These are phyloP conservation scores for Notarius lentiginosus DNA, from an alignment of 2,113 vertebrate genomes.

Conservation along the genomic window DNA sequence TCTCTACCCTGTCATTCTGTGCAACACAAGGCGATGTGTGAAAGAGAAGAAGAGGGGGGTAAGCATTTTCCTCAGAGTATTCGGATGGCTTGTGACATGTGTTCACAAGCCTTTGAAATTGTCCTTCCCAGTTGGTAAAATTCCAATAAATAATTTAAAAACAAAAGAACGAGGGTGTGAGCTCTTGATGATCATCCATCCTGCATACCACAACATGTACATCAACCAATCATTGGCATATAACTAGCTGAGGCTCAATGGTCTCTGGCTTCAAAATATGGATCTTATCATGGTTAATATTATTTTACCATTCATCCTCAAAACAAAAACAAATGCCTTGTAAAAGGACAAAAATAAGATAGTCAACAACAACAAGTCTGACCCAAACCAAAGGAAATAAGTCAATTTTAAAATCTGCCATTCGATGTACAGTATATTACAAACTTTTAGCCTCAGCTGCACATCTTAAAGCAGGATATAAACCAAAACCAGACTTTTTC, in stretches of 20 bases:
- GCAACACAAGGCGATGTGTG: background rate
- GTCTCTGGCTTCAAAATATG: background rate
- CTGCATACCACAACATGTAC: background rate
- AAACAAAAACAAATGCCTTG: background rate
- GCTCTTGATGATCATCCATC: background rate
- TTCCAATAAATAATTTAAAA: background rate
- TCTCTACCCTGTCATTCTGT: background rate
- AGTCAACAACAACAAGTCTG: background rate
- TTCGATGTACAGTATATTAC: no score
- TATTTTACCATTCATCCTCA: background rate
- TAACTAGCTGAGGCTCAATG: background rate
- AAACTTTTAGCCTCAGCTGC: background rate
- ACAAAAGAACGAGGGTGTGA: background rate
- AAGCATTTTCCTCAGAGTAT: background rate
- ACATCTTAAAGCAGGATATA: background rate
- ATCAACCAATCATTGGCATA: background rate
- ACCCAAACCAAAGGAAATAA: background rate
- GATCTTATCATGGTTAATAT: background rate
- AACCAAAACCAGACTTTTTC: background rate
- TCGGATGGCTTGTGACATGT: background rate
- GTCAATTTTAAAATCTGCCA: background rate
- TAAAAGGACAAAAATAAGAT: background rate
- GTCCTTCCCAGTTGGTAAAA: background rate
- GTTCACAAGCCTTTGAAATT: background rate
- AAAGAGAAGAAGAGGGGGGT: background rate